phyloP scores from a whole-genome alignment of 2,113 vertebrate species.

The Stigmatopora nigra region DNA sequence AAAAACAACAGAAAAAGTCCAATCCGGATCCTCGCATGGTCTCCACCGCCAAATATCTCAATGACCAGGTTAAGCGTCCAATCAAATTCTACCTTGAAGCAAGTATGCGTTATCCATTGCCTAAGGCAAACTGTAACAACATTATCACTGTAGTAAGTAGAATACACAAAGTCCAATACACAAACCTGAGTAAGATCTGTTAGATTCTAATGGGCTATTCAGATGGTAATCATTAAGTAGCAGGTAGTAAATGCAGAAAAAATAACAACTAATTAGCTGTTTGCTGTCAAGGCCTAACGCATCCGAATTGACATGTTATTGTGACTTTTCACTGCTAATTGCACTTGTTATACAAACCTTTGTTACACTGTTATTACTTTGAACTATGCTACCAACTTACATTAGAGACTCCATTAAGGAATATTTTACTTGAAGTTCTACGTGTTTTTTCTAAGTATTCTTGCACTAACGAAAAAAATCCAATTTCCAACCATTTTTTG shows the following conservation, averaged over 20 bases:
- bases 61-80: conserved; percentile 38
- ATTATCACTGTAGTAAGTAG: conserved; percentile 31
- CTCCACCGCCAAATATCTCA: conserved; percentile 27
- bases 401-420: conserved; percentile 2
- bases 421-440: neutral
- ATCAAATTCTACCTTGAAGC: conserved; percentile 42
- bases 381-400: neutral
- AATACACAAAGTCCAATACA: conserved; percentile 73
- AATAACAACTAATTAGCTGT: conserved; percentile 45
- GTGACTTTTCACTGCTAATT: neutral
- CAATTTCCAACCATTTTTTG: neutral
- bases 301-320: conserved; percentile 11
- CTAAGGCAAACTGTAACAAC: conserved; percentile 37
- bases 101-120: conserved; percentile 41
- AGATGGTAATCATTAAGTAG: conserved; percentile 71
- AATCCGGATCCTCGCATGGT: conserved; percentile 11
- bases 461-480: neutral
- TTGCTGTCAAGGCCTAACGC: conserved; percentile 11
- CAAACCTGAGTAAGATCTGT: conserved; percentile 51
- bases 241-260: conserved; percentile 51
- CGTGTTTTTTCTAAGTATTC: neutral
- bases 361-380: conserved; percentile 4
- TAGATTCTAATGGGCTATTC: conserved; percentile 68
- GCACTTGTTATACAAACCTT: neutral
- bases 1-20: neutral